Evolutionary conservation across 1,140 invertebrate species (phyloP).

Genomic region (Pseudomyrmex gracilis): DNA sequence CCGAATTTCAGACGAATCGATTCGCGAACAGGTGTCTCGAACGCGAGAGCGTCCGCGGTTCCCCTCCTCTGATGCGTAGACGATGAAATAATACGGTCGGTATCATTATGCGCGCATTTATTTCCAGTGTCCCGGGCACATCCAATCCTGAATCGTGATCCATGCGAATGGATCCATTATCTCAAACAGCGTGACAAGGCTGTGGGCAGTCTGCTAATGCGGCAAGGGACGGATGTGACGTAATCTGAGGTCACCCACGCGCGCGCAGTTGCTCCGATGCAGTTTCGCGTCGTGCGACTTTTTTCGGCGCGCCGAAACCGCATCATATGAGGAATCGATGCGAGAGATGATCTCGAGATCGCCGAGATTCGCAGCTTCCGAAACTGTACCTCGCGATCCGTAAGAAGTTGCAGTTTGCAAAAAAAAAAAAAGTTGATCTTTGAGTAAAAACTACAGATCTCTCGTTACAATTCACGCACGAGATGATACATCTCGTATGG

Average conservation of each 20-base stretch:
- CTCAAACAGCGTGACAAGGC: conserved; percentile 84
- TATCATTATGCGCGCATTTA: conserved; percentile 81
- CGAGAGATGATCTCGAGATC: background rate
- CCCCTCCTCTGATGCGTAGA: conserved; percentile 40
- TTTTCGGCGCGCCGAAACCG: background rate
- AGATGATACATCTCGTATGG: no score
- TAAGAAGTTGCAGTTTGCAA: background rate
- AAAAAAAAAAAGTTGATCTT: background rate
- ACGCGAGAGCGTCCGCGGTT: conserved; percentile 56
- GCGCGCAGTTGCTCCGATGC: conserved; percentile 58
- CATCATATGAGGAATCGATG: conserved; percentile 56
- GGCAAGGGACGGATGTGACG: conserved; percentile 84
- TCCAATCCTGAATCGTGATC: conserved; percentile 82
- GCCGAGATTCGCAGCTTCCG: no score
- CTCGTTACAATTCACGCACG: background rate
- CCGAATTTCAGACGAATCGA: conserved; percentile 14
- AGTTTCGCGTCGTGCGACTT: conserved; percentile 43
- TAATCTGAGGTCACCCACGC: conserved; percentile 85
- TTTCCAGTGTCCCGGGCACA: conserved; percentile 81
- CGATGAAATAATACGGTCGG: conserved; percentile 74
- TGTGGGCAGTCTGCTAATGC: conserved; percentile 83
- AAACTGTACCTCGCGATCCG: background rate
- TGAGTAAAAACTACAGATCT: background rate
- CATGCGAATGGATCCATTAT: conserved; percentile 85
- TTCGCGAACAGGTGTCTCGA: conserved; percentile 64